phyloP scores from a whole-genome alignment of 2,113 vertebrate genomes.

The Petromus typicus region DNA sequence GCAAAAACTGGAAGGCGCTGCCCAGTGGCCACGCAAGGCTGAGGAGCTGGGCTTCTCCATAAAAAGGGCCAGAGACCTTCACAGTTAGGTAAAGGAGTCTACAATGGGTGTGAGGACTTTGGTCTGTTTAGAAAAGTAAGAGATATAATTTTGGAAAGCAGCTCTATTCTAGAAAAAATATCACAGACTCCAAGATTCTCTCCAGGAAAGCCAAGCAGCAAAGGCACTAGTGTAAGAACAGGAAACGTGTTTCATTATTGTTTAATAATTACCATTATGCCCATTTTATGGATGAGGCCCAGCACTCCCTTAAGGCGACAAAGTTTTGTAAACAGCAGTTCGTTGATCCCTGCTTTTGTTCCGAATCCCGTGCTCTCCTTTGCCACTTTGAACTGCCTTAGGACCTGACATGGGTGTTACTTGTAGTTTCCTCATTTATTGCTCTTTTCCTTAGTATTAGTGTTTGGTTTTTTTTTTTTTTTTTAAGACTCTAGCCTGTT shows the following conservation, averaged over 20 bases:
- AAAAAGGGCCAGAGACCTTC: background rate
- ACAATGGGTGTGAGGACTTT: background rate
- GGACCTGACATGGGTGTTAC: background rate
- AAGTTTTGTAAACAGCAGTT: background rate
- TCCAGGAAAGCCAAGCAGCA: conserved; percentile 51
- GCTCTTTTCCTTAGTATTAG: conserved; percentile 16
- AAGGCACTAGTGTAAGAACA: background rate
- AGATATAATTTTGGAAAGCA: conserved; percentile 29
- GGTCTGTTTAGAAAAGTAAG: background rate
- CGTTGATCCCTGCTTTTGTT: background rate
- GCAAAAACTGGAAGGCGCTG: background rate
- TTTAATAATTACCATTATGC: background rate
- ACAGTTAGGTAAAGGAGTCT: background rate
- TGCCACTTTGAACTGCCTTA: background rate
- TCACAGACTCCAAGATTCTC: background rate
- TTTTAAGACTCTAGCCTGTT: background rate
- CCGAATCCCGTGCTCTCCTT: background rate
- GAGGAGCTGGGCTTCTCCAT: background rate
- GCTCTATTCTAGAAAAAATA: background rate
- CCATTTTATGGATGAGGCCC: conserved; percentile 46
- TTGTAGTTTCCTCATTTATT: conserved; percentile 5
- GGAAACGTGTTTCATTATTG: background rate
- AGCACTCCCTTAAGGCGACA: background rate
- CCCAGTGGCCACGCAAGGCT: background rate
- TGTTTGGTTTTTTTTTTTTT: too few species aligned